Evolutionary conservation across 2,888 invertebrate species (phyloP).

Genomic region (Merodon equestris): DNA sequence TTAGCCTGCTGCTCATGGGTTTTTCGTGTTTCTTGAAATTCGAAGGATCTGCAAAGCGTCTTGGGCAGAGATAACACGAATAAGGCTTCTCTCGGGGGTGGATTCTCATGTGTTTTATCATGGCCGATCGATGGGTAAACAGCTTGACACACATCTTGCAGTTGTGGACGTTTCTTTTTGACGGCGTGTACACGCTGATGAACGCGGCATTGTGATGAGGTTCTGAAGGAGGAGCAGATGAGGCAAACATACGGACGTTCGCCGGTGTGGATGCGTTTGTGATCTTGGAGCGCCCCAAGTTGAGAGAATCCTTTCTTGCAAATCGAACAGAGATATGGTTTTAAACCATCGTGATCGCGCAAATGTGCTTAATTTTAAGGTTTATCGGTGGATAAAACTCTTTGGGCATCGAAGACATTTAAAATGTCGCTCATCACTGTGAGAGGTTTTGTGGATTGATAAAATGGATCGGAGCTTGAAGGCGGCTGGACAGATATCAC

Average conservation of each 20-base stretch:
- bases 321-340: conserved; percentile 92
- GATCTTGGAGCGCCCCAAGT: conserved; percentile 88
- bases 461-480: conserved; percentile 68
- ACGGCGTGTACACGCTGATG: conserved; percentile 40
- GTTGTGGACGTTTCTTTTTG: conserved; percentile 47
- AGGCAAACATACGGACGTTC: conserved; percentile 82
- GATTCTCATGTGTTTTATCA: conserved; percentile 70
- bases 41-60: conserved; percentile 82
- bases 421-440: conserved; percentile 79
- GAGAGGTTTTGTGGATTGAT: conserved; percentile 83
- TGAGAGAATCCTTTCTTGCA: conserved; percentile 88
- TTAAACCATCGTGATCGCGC: conserved; percentile 97
- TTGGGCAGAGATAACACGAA: conserved; percentile 83
- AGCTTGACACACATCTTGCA: conserved; percentile 69
- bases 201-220: conserved; percentile 44
- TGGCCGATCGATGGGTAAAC: conserved; percentile 51
- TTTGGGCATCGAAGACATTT: conserved; percentile 73
- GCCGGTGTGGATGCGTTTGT: too few species aligned
- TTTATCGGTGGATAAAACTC: conserved; percentile 64
- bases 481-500: conserved; percentile 80
- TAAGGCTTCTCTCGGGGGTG: conserved; percentile 82
- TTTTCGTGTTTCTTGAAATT: conserved; percentile 71
- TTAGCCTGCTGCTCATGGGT: conserved; percentile 8
- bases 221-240: conserved; percentile 44
- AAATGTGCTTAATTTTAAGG: conserved; percentile 83